Base-by-base conservation (phyloP, 1,140 invertebrate species). In the Drosophila mauritiana region DNA sequence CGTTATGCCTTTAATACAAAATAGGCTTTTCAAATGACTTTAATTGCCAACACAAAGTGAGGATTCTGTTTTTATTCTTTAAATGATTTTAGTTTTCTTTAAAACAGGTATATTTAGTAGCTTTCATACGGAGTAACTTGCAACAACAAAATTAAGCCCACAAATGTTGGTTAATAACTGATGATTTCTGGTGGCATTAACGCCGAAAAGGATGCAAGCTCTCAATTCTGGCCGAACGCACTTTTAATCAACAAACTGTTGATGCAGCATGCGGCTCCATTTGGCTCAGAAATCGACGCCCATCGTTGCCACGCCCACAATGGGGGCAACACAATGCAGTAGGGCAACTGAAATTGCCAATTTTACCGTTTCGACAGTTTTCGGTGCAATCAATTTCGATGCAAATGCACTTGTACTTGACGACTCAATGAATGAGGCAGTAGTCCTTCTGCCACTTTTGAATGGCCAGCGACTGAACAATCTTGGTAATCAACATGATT, bases 361-460 rank as follows among this genome's bases (percentile, higher is more conserved):
- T 89, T 89, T 90, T 59, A 78, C 68, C 78, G 77, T 77, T 84
- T 89, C 85, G 80, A 73, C 84, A 89, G 83, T 89, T 89, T 89
- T 89, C 80, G 70, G 85, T 84, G 85, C 84, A 89, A 89, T 89
- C 84, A 89, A 89, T 89, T 89, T 89, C 73, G 84, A 89, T 89
- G 84, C 84, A 89, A 89, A 89, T 89, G 84, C 84, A 89, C 85
- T 89, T 80, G 80, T 80, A 89, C 84, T 90, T 89, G 84, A 89
- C 83, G 84, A 80, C 84, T 88, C 80, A 88, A 79, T 88, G 83
- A 88, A 88, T 88, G 83, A 80, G 83, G 62, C 75, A 56, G 64
- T 65, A 57, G 70, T 59, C 61, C 8, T 31, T 78, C 46, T 17
- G 39, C 37, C 48, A 43, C n/a, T 63, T 59, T 55, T 68, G 74